Percentiles rank a stretch among this genome's conserved stretches.
phyloP scores from a whole-genome alignment of 2,113 vertebrate genomes.

The Lathamus discolor region DNA sequence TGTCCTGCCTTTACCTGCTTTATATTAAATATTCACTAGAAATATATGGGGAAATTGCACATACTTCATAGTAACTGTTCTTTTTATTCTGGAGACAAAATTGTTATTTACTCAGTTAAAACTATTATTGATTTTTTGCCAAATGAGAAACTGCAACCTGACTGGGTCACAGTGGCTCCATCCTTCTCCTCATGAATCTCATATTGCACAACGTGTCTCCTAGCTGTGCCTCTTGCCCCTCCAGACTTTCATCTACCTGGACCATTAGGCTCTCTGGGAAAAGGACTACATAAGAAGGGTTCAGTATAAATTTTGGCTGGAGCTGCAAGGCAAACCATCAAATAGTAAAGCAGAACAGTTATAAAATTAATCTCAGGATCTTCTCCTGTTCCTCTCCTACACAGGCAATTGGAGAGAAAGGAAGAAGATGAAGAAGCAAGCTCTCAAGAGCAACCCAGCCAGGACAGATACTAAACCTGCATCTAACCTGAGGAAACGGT shows the following conservation, averaged over 20 bases:
- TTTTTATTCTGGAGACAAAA: neutral
- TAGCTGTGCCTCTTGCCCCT: neutral
- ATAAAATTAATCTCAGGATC: neutral
- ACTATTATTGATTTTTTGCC: neutral
- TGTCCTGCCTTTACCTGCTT: neutral
- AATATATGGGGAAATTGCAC: neutral
- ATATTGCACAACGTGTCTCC: neutral
- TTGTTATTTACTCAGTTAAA: neutral
- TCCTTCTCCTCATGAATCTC: neutral
- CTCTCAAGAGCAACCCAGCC: neutral
- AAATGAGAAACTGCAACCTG: neutral
- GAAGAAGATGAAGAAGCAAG: neutral
- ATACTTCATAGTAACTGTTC: neutral
- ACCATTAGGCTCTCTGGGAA: neutral
- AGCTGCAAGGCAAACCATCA: neutral
- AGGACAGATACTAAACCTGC: neutral
- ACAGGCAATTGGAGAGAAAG: neutral
- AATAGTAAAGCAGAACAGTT: neutral
- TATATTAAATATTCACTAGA: slow-evolving; percentile 31
- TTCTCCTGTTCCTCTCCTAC: neutral
- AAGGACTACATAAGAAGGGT: neutral
- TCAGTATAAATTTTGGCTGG: neutral
- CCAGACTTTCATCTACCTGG: neutral
- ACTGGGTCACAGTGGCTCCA: neutral
- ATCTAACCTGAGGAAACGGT: neutral